phyloP scores from a whole-genome alignment of 1,140 invertebrate species.

The Lordiphosa collinella region DNA sequence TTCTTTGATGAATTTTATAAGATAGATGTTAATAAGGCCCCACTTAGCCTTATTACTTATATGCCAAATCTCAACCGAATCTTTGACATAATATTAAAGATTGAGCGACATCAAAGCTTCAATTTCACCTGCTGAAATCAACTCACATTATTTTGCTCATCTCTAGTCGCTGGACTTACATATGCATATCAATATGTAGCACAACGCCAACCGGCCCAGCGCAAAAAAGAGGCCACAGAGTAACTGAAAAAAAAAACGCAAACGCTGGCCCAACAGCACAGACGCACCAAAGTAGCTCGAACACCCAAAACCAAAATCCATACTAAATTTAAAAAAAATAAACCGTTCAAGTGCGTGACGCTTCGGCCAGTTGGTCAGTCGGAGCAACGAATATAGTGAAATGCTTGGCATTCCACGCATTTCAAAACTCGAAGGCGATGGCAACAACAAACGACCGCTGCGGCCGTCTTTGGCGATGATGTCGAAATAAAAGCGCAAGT shows the following conservation, averaged over 20 bases:
- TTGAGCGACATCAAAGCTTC: too few species aligned
- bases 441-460: constrained; percentile 32
- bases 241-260: constrained; percentile 23
- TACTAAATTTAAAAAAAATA: constrained; percentile 1
- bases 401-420: constrained; percentile 56
- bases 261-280: constrained; percentile 17
- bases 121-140: background rate
- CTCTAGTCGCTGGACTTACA: constrained; percentile 11
- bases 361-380: constrained; percentile 23
- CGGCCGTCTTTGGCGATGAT: constrained; percentile 25
- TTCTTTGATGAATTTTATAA: too few species aligned
- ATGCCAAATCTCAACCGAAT: too few species aligned
- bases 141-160: constrained; percentile 14
- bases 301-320: constrained; percentile 27
- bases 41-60: too few species aligned
- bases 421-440: constrained; percentile 40
- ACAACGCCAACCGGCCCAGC: background rate
- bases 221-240: constrained; percentile 31
- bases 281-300: constrained; percentile 38
- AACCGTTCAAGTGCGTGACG: constrained; percentile 30
- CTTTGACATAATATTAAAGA: too few species aligned
- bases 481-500: constrained; percentile 66
- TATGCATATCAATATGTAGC: background rate
- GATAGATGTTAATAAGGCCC: too few species aligned
- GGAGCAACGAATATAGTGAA: constrained; percentile 20